Percentiles rank a stretch among this genome's conserved stretches.
Conservation (phyloP, 2,113 vertebrate species). For the Erpornis zantholeuca region DNA sequence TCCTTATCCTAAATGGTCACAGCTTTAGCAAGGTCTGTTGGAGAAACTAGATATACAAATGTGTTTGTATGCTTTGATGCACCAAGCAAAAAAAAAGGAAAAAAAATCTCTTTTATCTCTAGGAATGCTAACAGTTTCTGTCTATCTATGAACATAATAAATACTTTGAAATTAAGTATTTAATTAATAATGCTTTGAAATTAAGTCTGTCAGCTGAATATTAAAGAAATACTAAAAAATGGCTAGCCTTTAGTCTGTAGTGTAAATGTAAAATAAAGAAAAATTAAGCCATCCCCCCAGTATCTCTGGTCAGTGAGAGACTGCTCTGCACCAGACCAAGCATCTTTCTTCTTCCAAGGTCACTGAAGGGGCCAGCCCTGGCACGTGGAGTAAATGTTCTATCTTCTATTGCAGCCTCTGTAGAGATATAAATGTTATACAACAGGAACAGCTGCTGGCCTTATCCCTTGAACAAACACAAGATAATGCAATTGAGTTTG, state of each 20-base stretch:
- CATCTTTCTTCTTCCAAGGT: not conserved
- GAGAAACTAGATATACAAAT: not conserved
- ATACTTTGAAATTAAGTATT: conserved; percentile 3
- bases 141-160: not conserved
- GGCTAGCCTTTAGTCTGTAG: not conserved
- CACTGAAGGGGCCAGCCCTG: not conserved
- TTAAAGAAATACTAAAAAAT: not conserved
- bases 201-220: not conserved
- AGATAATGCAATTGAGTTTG: conserved; percentile 37
- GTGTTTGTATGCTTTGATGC: not conserved
- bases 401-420: not conserved
- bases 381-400: not conserved
- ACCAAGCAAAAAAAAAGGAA: not conserved
- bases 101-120: not conserved
- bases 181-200: no score
- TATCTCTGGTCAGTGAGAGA: not conserved
- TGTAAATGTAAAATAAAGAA: not conserved
- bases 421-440: not conserved
- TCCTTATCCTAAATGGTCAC: not conserved
- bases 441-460: conserved; percentile 4
- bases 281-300: not conserved
- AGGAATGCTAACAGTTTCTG: not conserved
- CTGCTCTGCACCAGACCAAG: not conserved
- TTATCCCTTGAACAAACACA: conserved; percentile 46
- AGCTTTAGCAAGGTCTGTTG: not conserved